Evolutionary conservation across 2,888 invertebrate species (phyloP).

Genomic region (Lasioglossum leucozonium): DNA sequence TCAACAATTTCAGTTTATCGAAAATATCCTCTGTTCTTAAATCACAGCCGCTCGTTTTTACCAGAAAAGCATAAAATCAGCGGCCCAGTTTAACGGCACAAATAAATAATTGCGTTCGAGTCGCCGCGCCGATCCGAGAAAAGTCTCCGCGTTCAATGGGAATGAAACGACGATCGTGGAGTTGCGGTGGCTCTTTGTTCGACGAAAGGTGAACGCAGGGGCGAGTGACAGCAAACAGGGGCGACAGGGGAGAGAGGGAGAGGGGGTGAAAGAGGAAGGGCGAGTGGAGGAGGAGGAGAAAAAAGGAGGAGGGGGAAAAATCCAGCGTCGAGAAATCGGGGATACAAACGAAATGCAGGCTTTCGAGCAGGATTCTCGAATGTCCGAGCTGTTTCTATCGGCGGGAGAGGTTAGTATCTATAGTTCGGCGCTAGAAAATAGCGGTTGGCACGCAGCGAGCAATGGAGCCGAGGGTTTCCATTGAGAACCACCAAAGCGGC

Average conservation of each 20-base stretch:
- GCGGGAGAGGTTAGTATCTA: conserved; percentile 34
- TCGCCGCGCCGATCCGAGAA: neutral
- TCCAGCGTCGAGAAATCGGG: conserved; percentile 11
- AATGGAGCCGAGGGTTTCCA: conserved; percentile 61
- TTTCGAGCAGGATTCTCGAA: conserved; percentile 27
- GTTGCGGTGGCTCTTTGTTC: neutral
- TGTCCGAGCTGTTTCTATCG: conserved; percentile 23
- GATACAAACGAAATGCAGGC: conserved; percentile 22
- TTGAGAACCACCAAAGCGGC: conserved; percentile 75
- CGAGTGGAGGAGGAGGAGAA: neutral
- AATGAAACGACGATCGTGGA: conserved; percentile 1
- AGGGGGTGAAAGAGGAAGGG: neutral
- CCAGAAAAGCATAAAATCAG: too few species aligned
- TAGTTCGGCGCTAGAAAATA: conserved; percentile 38
- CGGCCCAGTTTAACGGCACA: neutral
- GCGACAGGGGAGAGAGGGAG: neutral
- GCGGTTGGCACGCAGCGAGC: conserved; percentile 42
- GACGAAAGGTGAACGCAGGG: neutral
- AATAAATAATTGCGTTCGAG: neutral
- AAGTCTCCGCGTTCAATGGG: neutral
- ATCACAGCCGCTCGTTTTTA: too few species aligned
- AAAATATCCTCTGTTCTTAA: too few species aligned
- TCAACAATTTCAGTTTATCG: too few species aligned
- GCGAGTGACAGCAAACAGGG: neutral
- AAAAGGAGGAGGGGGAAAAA: too few species aligned